phyloP scores from a whole-genome alignment of 1,140 invertebrate species.

The Brachionus sp. region DNA sequence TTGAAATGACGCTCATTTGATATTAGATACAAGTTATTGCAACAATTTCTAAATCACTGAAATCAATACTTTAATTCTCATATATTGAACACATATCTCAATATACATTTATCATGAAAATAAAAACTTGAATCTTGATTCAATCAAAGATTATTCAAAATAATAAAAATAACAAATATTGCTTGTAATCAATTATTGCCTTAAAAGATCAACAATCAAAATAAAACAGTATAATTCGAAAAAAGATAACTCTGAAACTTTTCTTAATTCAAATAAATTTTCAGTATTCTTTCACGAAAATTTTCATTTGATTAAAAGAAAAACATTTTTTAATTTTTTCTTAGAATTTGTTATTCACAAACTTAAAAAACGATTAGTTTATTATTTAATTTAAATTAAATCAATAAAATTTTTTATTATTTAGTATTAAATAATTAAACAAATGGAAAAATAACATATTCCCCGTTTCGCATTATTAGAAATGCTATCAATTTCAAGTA shows the following conservation, averaged over 20 bases:
- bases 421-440: background rate
- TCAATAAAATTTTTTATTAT: no score
- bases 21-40: conserved; percentile 4
- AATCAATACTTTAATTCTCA: background rate
- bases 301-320: background rate
- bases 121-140: background rate
- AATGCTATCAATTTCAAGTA: background rate
- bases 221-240: background rate
- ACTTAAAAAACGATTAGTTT: no score
- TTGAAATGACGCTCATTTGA: conserved; percentile 4
- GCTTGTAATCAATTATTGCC: conserved; percentile 3
- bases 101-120: background rate
- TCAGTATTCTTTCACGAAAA: background rate
- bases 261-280: background rate
- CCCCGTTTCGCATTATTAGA: background rate
- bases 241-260: background rate
- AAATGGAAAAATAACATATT: background rate
- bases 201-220: background rate
- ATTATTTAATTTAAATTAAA: no score
- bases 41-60: background rate
- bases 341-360: no score
- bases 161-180: background rate
- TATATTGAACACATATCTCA: background rate
- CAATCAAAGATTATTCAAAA: background rate
- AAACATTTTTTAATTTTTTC: background rate